Conservation (phyloP, 1,140 invertebrate species). For the Gryllus bimaculatus region DNA sequence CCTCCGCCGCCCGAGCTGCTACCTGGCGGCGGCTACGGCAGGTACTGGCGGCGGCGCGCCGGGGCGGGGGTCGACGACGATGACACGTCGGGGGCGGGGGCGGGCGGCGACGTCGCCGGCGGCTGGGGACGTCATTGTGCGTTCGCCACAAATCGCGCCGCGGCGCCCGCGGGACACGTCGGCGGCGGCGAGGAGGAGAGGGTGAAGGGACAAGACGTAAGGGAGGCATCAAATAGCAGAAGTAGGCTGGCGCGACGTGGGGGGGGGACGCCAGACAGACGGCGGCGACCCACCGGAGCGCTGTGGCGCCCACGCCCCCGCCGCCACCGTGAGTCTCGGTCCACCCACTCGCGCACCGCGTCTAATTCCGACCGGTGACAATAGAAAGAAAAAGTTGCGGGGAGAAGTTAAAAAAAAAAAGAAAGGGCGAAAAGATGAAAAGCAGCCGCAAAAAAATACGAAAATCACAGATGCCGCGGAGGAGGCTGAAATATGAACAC, state of each 20-base stretch:
- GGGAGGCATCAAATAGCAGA: not conserved
- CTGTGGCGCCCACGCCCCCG: no score
- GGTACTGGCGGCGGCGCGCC: not conserved
- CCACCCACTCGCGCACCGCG: no score
- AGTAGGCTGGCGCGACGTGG: not conserved
- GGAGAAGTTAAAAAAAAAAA: not conserved
- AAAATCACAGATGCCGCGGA: not conserved
- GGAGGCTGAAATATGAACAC: not conserved
- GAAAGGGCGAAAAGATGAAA: not conserved
- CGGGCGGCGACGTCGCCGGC: not conserved
- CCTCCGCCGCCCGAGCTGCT: not conserved
- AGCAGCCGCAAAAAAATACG: not conserved
- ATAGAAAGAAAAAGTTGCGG: not conserved
- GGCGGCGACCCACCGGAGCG: no score
- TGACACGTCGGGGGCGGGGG: no score
- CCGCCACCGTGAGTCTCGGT: no score
- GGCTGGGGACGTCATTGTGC: not conserved
- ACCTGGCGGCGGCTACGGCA: not conserved
- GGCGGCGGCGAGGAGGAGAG: no score
- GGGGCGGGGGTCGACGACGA: not conserved
- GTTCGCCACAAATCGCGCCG: not conserved
- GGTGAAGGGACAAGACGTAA: not conserved
- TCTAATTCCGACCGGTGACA: not conserved
- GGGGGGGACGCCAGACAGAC: not conserved
- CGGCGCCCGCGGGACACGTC: not conserved